Conservation (phyloP, 2,888 invertebrate species). For the Eilema depressum region DNA sequence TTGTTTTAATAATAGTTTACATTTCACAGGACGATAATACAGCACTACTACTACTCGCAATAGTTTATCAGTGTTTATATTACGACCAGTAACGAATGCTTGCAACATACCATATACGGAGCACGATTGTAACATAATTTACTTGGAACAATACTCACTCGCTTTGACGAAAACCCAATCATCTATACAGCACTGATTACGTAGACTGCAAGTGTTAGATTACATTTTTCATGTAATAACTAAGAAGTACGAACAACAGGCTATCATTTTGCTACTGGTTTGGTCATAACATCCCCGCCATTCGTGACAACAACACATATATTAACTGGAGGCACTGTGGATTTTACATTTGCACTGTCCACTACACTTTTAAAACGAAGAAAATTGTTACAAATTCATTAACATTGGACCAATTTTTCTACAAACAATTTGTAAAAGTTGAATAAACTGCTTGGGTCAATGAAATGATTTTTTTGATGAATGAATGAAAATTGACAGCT, state of each 20-base stretch:
- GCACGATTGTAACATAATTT: not conserved
- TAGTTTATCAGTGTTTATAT: conserved; percentile 35
- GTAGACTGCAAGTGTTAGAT: conserved; percentile 16
- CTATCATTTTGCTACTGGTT: conserved; percentile 33
- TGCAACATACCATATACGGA: conserved; percentile 5
- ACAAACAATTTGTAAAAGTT: conserved; percentile 11
- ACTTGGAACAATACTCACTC: conserved; percentile 29
- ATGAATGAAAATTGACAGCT: too few relatives aligned
- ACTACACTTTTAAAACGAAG: not conserved
- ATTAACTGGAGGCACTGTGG: not conserved
- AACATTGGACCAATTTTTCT: not conserved
- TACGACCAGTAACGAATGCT: conserved; percentile 11
- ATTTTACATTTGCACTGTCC: not conserved
- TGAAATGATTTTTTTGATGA: not conserved
- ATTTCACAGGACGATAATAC: conserved; percentile 21
- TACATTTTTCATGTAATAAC: conserved; percentile 37
- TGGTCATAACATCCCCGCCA: conserved; percentile 27
- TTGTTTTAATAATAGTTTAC: conserved; percentile 17
- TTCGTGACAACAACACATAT: conserved; percentile 23
- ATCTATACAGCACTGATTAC: conserved; percentile 14
- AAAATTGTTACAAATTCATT: not conserved
- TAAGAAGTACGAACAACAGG: conserved; percentile 31
- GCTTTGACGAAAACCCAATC: conserved; percentile 25
- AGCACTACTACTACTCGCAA: conserved; percentile 8
- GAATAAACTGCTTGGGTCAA: not conserved